phyloP scores from a whole-genome alignment of 2,797 vertebrate species.

The Coregonus sp. region DNA sequence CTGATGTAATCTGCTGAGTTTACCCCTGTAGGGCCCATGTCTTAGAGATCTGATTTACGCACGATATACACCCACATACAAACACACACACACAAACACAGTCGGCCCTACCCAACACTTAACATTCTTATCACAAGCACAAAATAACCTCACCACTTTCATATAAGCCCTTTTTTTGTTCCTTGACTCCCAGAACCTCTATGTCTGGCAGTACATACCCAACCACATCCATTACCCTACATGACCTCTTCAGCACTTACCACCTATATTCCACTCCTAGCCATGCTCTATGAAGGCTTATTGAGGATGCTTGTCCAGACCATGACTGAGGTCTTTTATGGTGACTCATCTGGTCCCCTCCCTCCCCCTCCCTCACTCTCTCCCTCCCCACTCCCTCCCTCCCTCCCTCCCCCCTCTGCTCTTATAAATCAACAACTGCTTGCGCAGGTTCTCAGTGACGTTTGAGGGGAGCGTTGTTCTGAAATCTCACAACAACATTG shows the following conservation, averaged over 20 bases:
- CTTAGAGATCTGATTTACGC: background rate
- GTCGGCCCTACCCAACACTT: background rate
- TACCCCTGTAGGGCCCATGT: constrained; percentile 16
- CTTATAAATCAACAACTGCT: background rate
- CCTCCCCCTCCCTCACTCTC: background rate
- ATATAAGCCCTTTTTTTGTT: background rate
- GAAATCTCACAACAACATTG: background rate
- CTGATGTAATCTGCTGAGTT: background rate
- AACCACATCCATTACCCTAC: background rate
- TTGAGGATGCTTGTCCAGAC: constrained; percentile 12
- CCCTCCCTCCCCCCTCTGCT: constrained; percentile 10
- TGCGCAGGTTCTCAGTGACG: background rate
- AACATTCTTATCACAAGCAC: background rate
- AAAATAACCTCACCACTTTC: background rate
- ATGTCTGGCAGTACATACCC: background rate
- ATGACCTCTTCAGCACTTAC: background rate
- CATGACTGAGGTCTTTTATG: constrained; percentile 44
- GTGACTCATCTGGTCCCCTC: constrained; percentile 42
- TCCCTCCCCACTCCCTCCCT: background rate
- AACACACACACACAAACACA: background rate
- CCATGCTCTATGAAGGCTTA: background rate
- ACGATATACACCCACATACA: constrained; percentile 1
- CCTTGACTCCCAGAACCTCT: background rate
- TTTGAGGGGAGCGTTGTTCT: too few species aligned
- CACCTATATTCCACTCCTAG: background rate